Evolutionary conservation across 2,888 invertebrate genomes (phyloP).

Genomic region (Frankliniella intonsa): DNA sequence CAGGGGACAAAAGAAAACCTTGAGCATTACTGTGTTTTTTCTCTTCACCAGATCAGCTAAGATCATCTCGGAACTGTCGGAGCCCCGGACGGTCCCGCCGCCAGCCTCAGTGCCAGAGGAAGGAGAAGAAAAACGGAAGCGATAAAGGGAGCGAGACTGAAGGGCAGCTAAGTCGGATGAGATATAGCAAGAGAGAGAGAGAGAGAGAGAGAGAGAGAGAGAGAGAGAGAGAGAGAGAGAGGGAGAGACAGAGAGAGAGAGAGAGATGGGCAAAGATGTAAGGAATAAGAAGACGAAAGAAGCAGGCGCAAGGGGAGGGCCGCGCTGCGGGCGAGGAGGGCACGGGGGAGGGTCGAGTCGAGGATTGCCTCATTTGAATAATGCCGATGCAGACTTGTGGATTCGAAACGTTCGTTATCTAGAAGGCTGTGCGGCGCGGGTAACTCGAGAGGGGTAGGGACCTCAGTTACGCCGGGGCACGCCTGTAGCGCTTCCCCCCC

Average conservation of each 20-base stretch:
- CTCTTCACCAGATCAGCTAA: too few species aligned
- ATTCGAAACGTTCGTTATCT: slow-evolving; percentile 12
- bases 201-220: not conserved
- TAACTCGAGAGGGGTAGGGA: not conserved
- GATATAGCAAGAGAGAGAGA: too few species aligned
- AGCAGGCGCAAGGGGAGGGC: not conserved
- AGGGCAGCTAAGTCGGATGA: too few species aligned
- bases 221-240: not conserved
- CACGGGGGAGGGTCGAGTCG: not conserved
- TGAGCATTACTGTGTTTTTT: too few species aligned
- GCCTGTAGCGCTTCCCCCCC: too few species aligned
- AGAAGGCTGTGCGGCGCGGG: not conserved
- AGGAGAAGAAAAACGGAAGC: too few species aligned
- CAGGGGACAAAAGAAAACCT: too few species aligned
- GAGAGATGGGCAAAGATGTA: not conserved
- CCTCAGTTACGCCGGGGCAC: too few species aligned
- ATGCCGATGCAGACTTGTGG: slow-evolving; percentile 13
- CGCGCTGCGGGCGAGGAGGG: not conserved
- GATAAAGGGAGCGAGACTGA: too few species aligned
- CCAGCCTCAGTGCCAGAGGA: too few species aligned
- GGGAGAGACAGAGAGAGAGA: not conserved
- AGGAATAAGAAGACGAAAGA: not conserved
- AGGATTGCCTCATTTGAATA: slow-evolving; percentile 9
- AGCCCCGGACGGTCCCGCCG: too few species aligned
- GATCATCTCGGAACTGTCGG: too few species aligned